phyloP scores from a whole-genome alignment of 2,888 invertebrate species.

The Acheta domesticus region DNA sequence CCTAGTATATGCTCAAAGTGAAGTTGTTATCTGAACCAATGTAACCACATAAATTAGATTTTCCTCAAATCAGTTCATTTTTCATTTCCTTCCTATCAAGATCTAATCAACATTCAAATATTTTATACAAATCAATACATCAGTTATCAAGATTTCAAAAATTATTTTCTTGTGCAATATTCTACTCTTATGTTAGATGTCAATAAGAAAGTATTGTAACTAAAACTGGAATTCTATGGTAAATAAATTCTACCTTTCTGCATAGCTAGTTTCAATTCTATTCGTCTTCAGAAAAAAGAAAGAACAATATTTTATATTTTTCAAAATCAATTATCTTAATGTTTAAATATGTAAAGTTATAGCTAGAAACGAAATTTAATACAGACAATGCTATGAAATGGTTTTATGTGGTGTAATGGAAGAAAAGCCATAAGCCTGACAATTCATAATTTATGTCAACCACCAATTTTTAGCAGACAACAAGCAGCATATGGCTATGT shows the following conservation, averaged over 20 bases:
- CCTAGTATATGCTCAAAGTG: not conserved
- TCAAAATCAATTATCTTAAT: too few relatives aligned
- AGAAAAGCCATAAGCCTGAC: not conserved
- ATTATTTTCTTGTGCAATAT: too few relatives aligned
- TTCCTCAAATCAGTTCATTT: slow-evolving; percentile 7
- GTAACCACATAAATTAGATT: not conserved
- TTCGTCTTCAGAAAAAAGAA: too few relatives aligned
- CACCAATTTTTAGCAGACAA: not conserved
- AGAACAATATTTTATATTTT: too few relatives aligned
- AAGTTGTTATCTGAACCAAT: slow-evolving; percentile 18
- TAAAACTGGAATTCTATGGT: too few relatives aligned
- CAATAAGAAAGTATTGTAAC: too few relatives aligned
- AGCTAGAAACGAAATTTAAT: not conserved
- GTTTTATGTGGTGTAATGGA: not conserved
- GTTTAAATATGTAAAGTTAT: too few relatives aligned
- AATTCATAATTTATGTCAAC: not conserved
- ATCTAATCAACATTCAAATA: not conserved
- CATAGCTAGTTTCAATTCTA: too few relatives aligned
- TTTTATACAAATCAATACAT: too few relatives aligned
- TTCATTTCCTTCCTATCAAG: not conserved
- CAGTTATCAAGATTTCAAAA: too few relatives aligned
- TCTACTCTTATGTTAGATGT: too few relatives aligned
- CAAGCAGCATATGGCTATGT: slow-evolving; percentile 3
- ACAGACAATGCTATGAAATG: not conserved
- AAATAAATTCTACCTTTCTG: too few relatives aligned